These are phyloP conservation scores for Grantiella picta DNA, from an alignment of 2,113 vertebrate genomes.

Conservation along the genomic window DNA sequence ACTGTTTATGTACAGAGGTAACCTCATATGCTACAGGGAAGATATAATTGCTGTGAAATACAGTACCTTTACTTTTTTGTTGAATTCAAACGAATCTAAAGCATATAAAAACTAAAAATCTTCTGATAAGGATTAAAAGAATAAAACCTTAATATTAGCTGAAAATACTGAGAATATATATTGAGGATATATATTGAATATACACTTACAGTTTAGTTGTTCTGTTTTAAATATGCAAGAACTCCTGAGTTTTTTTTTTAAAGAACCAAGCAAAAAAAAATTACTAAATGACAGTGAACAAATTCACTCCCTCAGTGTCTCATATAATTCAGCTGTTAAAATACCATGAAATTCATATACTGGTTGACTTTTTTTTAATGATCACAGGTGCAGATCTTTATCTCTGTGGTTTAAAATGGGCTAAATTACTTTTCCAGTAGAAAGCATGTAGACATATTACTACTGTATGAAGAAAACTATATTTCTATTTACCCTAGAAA, in stretches of 20 bases:
- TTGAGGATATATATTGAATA: background rate
- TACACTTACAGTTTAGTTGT: background rate
- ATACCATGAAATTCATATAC: background rate
- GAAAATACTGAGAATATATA: background rate
- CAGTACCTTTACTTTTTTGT: background rate
- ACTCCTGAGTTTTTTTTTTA: background rate
- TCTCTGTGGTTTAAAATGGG: background rate
- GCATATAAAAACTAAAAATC: background rate
- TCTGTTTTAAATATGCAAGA: background rate
- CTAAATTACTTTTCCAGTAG: conserved; percentile 19
- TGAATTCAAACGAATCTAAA: background rate
- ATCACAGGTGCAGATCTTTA: background rate
- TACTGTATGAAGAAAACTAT: conserved; percentile 46
- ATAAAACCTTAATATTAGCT: background rate
- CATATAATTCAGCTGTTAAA: background rate
- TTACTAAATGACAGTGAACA: background rate
- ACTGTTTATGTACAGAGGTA: background rate
- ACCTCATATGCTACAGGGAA: background rate
- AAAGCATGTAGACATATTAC: conserved; percentile 45
- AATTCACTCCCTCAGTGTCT: background rate
- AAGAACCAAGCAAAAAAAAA: background rate
- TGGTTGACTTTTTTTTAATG: background rate
- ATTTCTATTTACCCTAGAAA: conserved; percentile 22
- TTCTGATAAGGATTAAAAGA: background rate
- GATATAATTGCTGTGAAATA: background rate